phyloP scores from a whole-genome alignment of 1,140 invertebrate genomes.

The Danaus melanippus region DNA sequence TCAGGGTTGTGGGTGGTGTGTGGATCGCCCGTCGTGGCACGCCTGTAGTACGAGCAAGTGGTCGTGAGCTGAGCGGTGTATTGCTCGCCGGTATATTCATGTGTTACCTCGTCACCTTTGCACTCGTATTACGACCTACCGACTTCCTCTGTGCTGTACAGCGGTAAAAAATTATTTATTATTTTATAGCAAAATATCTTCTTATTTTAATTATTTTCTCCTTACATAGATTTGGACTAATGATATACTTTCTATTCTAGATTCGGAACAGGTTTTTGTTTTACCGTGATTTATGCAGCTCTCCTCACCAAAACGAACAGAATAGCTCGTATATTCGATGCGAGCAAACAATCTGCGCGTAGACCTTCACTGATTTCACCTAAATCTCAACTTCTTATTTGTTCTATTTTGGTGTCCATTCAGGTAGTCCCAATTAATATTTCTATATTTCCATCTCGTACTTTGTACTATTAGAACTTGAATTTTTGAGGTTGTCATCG shows the following conservation, averaged over 20 bases:
- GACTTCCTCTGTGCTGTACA: slow-evolving; percentile 84
- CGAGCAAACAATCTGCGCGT: slow-evolving; percentile 88
- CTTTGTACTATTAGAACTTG: background rate
- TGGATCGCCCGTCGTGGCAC: slow-evolving; percentile 87
- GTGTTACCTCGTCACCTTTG: slow-evolving; percentile 91
- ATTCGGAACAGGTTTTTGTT: slow-evolving; percentile 90
- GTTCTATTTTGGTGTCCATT: slow-evolving; percentile 83
- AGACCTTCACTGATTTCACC: slow-evolving; percentile 94
- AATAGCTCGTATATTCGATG: slow-evolving; percentile 92
- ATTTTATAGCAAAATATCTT: no score
- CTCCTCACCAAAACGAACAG: slow-evolving; percentile 93
- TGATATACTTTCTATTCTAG: slow-evolving; percentile 62
- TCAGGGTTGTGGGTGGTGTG: slow-evolving; percentile 76
- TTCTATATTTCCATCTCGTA: no score
- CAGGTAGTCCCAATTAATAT: slow-evolving; percentile 74
- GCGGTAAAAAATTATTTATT: slow-evolving; percentile 71
- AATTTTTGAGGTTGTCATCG: slow-evolving; percentile 80
- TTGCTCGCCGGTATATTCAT: slow-evolving; percentile 90
- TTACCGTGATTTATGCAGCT: slow-evolving; percentile 93
- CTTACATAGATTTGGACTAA: background rate
- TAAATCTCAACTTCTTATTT: slow-evolving; percentile 93
- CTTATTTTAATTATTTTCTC: no score
- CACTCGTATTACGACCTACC: slow-evolving; percentile 83
- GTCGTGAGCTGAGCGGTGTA: slow-evolving; percentile 90
- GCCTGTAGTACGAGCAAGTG: slow-evolving; percentile 91